Evolutionary conservation across 2,113 vertebrate species (phyloP).

Genomic region (Nibea coibor): DNA sequence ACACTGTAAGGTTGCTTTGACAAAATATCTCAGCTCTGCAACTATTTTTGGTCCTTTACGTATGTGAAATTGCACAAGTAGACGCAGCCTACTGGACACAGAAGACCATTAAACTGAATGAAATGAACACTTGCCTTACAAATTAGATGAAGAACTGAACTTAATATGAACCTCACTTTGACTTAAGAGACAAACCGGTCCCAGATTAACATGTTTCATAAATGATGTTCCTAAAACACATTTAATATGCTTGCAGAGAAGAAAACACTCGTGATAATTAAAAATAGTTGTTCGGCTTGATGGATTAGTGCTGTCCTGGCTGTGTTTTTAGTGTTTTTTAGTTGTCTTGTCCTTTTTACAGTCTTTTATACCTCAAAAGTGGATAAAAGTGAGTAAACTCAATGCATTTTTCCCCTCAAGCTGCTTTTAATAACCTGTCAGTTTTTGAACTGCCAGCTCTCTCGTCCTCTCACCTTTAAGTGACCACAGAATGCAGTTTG

Average conservation of each 20-base stretch:
- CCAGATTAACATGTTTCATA: slow-evolving; percentile 47
- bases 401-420: not conserved
- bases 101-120: slow-evolving; percentile 17
- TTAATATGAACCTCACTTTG: slow-evolving; percentile 45
- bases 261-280: not conserved
- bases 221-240: slow-evolving; percentile 34
- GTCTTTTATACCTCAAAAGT: not conserved
- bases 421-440: not conserved
- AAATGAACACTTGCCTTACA: slow-evolving; percentile 12
- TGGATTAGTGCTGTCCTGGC: not conserved
- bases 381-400: slow-evolving; percentile 1
- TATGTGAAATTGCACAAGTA: slow-evolving; percentile 24
- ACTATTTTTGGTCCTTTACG: slow-evolving; percentile 32
- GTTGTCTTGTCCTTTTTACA: slow-evolving; percentile 7
- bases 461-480: not conserved
- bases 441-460: not conserved
- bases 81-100: slow-evolving; percentile 8
- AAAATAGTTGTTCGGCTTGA: not conserved
- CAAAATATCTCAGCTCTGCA: not conserved
- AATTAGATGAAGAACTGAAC: slow-evolving; percentile 51
- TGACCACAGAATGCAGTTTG: slow-evolving; percentile 15
- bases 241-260: slow-evolving; percentile 11
- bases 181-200: slow-evolving; percentile 13
- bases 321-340: not conserved
- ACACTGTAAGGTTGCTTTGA: not conserved